Evolutionary conservation across 2,113 vertebrate species (phyloP).

Genomic region (cattle (Bos taurus)): ARS-UCD2.0 NC_037336.1:26126001-26126500

Average conservation of each 20-base stretch:
- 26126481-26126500: background rate
- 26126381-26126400: background rate
- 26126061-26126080: background rate
- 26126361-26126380: background rate
- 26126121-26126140: background rate
- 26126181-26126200: background rate
- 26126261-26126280: background rate
- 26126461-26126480: background rate
- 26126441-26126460: background rate
- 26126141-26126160: background rate
- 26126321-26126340: background rate
- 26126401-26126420: background rate
- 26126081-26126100: background rate
- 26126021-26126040: background rate
- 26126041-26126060: background rate
- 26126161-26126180: background rate
- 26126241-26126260: background rate
- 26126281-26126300: background rate
- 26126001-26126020: background rate
- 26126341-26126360: background rate
- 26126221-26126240: background rate
- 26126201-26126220: background rate
- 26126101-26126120: background rate
- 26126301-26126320: background rate
- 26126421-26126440: background rate